Conservation (phyloP, 1,140 invertebrate genomes). For the Heliconius nattereri region DNA sequence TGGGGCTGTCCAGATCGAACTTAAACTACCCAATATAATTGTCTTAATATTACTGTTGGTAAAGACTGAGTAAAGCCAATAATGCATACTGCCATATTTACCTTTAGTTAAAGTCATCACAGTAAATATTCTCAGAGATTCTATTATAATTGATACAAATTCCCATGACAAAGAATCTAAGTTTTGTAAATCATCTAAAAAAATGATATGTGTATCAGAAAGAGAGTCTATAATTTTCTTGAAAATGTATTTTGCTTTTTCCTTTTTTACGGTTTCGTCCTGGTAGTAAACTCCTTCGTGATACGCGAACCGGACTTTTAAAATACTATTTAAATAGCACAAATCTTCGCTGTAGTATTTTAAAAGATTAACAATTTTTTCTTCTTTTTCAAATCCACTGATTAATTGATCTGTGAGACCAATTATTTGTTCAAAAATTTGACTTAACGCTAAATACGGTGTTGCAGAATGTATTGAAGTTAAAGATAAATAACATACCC, state of each 20-base stretch:
- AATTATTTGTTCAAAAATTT: slow-evolving; percentile 72
- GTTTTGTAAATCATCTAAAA: slow-evolving; percentile 74
- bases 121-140: slow-evolving; percentile 56
- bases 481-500: slow-evolving; percentile 57
- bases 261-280: slow-evolving; percentile 57
- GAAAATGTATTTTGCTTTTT: slow-evolving; percentile 67
- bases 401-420: slow-evolving; percentile 56
- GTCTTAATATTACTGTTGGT: slow-evolving; percentile 63
- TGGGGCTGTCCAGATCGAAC: slow-evolving; percentile 58
- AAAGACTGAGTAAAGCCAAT: slow-evolving; percentile 68
- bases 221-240: slow-evolving; percentile 57
- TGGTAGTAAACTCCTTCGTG: slow-evolving; percentile 57
- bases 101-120: slow-evolving; percentile 63
- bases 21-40: slow-evolving; percentile 60
- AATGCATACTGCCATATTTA: slow-evolving; percentile 59
- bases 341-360: slow-evolving; percentile 66
- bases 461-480: slow-evolving; percentile 73
- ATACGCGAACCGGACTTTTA: slow-evolving; percentile 74
- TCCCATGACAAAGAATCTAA: slow-evolving; percentile 70
- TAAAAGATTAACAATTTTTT: slow-evolving; percentile 66
- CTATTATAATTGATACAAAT: slow-evolving; percentile 63
- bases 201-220: slow-evolving; percentile 53
- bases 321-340: slow-evolving; percentile 70
- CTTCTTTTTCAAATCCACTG: slow-evolving; percentile 68
- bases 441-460: slow-evolving; percentile 71